Evolutionary conservation across 92 coral and sea anemone species (phyloP), one percentile per base, ranked within the genome.

Genomic region (Desmophyllum pertusum): DNA sequence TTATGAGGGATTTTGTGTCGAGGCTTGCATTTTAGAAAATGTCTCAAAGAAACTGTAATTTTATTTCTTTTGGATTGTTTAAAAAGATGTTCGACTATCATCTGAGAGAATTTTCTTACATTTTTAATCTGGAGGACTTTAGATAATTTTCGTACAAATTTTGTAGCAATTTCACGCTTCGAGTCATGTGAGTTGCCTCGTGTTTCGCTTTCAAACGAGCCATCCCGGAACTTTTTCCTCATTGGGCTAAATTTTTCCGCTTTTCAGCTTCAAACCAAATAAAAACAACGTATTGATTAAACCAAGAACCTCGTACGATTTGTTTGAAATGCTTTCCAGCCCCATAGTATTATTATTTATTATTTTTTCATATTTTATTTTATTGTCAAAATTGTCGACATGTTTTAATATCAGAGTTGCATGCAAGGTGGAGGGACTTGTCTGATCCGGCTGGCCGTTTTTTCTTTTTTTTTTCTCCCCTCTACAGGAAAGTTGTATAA

Each of bases 401-500:
- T 75, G 64, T 83, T n/a, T 72, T 23, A 72, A 82, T 82, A 82
- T 82, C 59, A 25, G 42, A 55, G 57, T 57, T 19, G 51, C 11
- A 27, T 41, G 78, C 39, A 41, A 51, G n/a, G 61, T 41, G 81
- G 30, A 53, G 23, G 68, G 43, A 84, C 83, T 73, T 84, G 87
- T 84, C 82, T 79, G 33, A 51, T 73, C 84, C 35, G 38, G 70
- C 66, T 36, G 68, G 59, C 51, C 48, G 81, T 46, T 74, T 27
- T 23, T 43, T 45, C 2, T 48, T 25, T 79, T 77, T 74, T 89
- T 89, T 68, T 83, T 87, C 59, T 50, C 67, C 62, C 70, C 86
- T 80, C 75, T 70, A 8, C 92, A 97, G 99, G 99, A 74, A 97
- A 97, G 80, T 91, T 93, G 37, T 97, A 97, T 86, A 97, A 97